Conservation (phyloP, 37 sponge, comb jelly and placozoan genomes). For the Tethya wilhelma region DNA sequence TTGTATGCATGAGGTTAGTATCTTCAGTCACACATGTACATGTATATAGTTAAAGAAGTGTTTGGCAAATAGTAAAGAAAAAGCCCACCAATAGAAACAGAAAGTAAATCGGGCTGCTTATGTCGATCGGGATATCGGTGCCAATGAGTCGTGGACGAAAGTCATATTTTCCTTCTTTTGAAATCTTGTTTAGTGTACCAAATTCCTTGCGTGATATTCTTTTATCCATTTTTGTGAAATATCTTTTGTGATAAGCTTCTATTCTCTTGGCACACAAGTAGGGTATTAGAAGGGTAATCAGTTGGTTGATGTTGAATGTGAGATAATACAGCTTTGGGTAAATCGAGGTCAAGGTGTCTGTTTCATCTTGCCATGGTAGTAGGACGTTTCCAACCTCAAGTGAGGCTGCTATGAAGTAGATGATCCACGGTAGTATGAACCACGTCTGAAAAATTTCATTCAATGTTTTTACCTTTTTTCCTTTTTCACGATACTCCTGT, state of each 20-base stretch:
- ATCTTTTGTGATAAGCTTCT: conserved; percentile 6
- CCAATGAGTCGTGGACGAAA: conserved; percentile 10
- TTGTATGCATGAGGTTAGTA: no score
- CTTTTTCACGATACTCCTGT: not conserved
- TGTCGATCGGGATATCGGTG: not conserved
- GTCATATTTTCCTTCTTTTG: not conserved
- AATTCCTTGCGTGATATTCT: no score
- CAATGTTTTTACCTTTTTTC: conserved; percentile 4
- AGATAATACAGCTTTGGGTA: not conserved
- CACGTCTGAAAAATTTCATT: conserved; percentile 18
- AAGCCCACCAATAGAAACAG: conserved; percentile 12
- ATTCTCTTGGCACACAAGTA: conserved; percentile 19
- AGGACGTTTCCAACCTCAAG: conserved; percentile 15
- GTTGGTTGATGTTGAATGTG: conserved; percentile 15
- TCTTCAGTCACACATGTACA: no score
- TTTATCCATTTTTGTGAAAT: conserved; percentile 1
- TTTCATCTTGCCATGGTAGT: conserved; percentile 6
- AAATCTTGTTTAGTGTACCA: no score
- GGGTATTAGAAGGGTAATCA: conserved; percentile 14
- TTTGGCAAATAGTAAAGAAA: conserved; percentile 7
- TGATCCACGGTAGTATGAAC: conserved; percentile 33
- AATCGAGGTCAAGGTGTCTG: not conserved
- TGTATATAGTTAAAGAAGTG: no score
- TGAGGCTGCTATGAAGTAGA: conserved; percentile 13
- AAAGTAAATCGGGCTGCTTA: conserved; percentile 14